A percentile compares a stretch with the other conserved stretches of the same genome.
These are phyloP conservation scores for Proctacanthus coquilletti DNA, from an alignment of 1,140 invertebrate genomes.

Conservation along the genomic window DNA sequence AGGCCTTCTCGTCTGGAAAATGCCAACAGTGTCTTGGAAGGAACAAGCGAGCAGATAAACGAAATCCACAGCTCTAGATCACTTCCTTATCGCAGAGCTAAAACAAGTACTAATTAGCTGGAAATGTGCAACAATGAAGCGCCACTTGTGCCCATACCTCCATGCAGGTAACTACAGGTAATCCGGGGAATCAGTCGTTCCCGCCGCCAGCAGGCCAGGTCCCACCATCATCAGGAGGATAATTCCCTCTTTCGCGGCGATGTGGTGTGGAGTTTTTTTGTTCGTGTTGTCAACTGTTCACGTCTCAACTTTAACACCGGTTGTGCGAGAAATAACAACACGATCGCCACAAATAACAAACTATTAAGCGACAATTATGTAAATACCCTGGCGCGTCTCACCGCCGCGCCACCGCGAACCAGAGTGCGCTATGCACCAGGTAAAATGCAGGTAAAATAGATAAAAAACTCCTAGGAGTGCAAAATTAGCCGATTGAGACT, in stretches of 20 bases:
- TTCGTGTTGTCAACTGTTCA: not conserved
- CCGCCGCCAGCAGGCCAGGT: too few relatives aligned
- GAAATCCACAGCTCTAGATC: too few relatives aligned
- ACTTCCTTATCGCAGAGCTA: too few relatives aligned
- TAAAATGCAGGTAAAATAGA: too few relatives aligned
- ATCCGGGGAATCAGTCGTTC: not conserved
- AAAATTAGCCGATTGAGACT: not conserved
- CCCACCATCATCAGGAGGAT: not conserved
- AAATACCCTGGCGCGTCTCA: too few relatives aligned
- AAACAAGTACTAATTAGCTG: not conserved
- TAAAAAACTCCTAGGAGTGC: too few relatives aligned
- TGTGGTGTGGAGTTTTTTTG: not conserved
- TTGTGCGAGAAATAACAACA: not conserved
- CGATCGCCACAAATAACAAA: constrained; percentile 1
- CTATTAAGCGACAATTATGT: not conserved
- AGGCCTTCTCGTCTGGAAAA: too few relatives aligned
- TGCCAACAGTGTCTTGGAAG: too few relatives aligned
- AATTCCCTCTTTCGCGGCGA: not conserved
- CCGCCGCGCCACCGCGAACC: too few relatives aligned
- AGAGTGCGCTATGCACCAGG: too few relatives aligned
- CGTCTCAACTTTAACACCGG: constrained; percentile 1
- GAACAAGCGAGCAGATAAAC: too few relatives aligned
- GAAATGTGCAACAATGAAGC: not conserved
- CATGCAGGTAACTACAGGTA: not conserved
- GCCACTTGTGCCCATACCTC: not conserved